A percentile compares a stretch with the other conserved stretches of the same genome.
phyloP scores from a whole-genome alignment of 2,113 vertebrate species.

The Sterrhoptilus dennistouni region DNA sequence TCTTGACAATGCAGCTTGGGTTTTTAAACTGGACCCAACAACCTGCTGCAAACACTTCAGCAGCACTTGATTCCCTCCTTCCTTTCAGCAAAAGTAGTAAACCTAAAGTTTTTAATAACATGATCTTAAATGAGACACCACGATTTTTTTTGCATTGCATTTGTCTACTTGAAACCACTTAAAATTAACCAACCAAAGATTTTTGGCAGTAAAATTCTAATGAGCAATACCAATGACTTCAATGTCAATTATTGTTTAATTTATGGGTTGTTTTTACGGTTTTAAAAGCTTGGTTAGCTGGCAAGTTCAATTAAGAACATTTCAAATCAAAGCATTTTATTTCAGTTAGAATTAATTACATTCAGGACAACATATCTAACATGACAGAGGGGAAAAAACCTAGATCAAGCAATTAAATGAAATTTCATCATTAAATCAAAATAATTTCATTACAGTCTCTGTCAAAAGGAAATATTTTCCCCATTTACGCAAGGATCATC shows the following conservation, averaged over 20 bases:
- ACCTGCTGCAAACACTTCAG: background rate
- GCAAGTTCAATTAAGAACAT: background rate
- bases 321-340: background rate
- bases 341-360: background rate
- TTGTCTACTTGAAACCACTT: background rate
- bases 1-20: background rate
- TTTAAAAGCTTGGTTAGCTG: background rate
- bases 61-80: background rate
- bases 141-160: background rate
- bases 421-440: background rate
- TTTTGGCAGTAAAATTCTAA: background rate
- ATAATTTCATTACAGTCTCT: background rate
- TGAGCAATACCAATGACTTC: background rate
- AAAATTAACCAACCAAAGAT: background rate
- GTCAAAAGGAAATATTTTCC: background rate
- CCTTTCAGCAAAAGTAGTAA: background rate
- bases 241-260: background rate
- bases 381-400: background rate
- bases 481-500: background rate
- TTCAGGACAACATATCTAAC: background rate
- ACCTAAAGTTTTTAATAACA: background rate
- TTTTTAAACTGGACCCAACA: background rate
- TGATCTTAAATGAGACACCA: background rate
- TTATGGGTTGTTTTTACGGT: background rate
- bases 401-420: background rate